Evolutionary conservation across 2,797 vertebrate genomes (phyloP).

Genomic region (Chaetodon trifasciatus): DNA sequence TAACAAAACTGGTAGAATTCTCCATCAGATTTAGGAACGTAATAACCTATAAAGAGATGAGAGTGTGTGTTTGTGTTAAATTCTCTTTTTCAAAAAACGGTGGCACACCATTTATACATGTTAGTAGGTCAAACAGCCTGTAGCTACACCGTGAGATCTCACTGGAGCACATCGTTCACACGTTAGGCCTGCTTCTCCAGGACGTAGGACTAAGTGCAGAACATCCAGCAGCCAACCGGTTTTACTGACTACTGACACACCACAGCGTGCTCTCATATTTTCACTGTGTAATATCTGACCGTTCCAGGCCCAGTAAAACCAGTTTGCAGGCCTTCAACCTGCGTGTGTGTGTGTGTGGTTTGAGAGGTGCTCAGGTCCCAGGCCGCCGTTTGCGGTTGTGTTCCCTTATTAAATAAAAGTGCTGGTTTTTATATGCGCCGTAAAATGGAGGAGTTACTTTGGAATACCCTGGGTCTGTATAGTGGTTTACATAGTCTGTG

Average conservation of each 20-base stretch:
- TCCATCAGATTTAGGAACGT: constrained; percentile 97
- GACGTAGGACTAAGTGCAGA: constrained; percentile 37
- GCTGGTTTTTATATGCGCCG: constrained; percentile 79
- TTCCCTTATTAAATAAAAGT: constrained; percentile 83
- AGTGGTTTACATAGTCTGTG: constrained; percentile 61
- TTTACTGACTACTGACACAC: constrained; percentile 79
- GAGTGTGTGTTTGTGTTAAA: not conserved
- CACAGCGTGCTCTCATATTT: constrained; percentile 78
- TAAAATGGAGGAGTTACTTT: constrained; percentile 81
- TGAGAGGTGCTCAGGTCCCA: constrained; percentile 79
- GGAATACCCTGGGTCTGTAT: constrained; percentile 66
- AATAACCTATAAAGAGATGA: constrained; percentile 89
- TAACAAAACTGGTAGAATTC: constrained; percentile 99
- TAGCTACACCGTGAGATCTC: constrained; percentile 13
- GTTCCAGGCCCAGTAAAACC: constrained; percentile 79
- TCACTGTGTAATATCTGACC: constrained; percentile 81
- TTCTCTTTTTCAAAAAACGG: not conserved
- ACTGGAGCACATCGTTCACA: constrained; percentile 1
- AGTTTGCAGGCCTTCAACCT: constrained; percentile 69
- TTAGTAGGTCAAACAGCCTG: constrained; percentile 9
- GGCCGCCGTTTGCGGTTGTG: constrained; percentile 79
- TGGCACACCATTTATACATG: constrained; percentile 1
- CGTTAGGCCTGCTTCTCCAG: constrained; percentile 25
- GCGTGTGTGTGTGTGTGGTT: constrained; percentile 66
- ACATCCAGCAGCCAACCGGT: constrained; percentile 55